phyloP scores from a whole-genome alignment of 2,797 vertebrate genomes.

The Delichon dasypus region DNA sequence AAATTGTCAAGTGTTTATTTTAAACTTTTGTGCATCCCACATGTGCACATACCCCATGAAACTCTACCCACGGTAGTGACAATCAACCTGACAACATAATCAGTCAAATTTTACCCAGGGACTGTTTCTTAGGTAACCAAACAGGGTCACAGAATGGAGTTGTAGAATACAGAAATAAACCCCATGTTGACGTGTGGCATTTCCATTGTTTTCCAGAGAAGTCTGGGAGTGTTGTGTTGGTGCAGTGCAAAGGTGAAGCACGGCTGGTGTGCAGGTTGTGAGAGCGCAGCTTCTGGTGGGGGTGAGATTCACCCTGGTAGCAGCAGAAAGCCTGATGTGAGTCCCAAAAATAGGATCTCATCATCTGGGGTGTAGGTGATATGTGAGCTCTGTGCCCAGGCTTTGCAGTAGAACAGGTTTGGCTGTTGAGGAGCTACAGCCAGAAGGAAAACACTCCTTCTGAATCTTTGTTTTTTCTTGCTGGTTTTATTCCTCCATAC shows the following conservation, averaged over 20 bases:
- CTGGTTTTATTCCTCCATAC: neutral
- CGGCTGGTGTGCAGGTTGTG: neutral
- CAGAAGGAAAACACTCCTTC: neutral
- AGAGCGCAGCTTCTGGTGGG: neutral
- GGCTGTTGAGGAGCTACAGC: neutral
- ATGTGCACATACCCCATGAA: neutral
- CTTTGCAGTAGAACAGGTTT: neutral
- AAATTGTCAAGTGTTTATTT: slow-evolving; percentile 44
- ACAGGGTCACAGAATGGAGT: neutral
- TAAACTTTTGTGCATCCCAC: slow-evolving; percentile 5
- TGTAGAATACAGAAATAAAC: neutral
- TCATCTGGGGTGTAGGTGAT: neutral
- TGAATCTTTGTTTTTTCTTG: neutral
- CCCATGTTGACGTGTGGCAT: neutral
- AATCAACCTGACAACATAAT: slow-evolving; percentile 66
- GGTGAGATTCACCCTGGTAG: neutral
- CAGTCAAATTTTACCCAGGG: slow-evolving; percentile 40
- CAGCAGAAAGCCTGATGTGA: neutral
- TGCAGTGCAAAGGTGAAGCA: neutral
- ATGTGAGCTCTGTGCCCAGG: neutral
- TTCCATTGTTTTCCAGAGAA: neutral
- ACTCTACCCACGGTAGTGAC: slow-evolving; percentile 51
- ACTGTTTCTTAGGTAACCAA: slow-evolving; percentile 57
- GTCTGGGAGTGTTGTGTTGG: neutral
- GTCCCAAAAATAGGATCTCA: neutral